phyloP scores from a whole-genome alignment of 2,888 invertebrate species.

The Lithodes maja region DNA sequence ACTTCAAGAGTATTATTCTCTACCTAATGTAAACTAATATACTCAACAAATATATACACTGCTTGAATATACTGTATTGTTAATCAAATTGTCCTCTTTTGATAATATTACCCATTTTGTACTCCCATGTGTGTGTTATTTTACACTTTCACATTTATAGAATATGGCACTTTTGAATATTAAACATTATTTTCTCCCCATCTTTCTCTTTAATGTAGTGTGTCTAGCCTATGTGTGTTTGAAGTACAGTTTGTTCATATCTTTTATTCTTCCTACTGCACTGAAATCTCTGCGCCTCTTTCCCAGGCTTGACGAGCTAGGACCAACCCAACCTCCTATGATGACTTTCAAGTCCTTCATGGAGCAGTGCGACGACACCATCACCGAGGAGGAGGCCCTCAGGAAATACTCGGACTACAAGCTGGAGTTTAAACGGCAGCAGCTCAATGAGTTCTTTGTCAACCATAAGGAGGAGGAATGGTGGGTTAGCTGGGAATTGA shows the following conservation, averaged over 20 bases:
- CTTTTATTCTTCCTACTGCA: no score
- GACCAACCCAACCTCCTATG: constrained; percentile 93
- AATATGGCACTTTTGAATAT: no score
- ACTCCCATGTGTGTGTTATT: no score
- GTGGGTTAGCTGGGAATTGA: constrained; percentile 79
- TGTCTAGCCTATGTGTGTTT: neutral
- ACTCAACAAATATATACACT: no score
- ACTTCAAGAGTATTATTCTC: no score
- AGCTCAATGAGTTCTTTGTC: constrained; percentile 98
- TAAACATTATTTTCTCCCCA: neutral
- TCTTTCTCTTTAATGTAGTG: neutral
- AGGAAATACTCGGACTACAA: constrained; percentile 99
- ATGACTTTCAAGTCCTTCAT: constrained; percentile 98
- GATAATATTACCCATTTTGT: no score
- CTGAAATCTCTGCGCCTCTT: neutral
- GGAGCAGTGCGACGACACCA: constrained; percentile 96
- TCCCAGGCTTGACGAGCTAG: constrained; percentile 72
- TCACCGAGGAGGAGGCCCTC: constrained; percentile 97
- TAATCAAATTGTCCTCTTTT: no score
- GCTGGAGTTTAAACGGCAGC: constrained; percentile 95
- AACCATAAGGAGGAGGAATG: constrained; percentile 99
- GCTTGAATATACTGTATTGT: no score
- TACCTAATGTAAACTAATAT: no score
- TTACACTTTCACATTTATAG: no score
- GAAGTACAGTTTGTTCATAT: no score